Conservation (phyloP, 2,797 vertebrate species). For the Rhabdomys pumilio region DNA sequence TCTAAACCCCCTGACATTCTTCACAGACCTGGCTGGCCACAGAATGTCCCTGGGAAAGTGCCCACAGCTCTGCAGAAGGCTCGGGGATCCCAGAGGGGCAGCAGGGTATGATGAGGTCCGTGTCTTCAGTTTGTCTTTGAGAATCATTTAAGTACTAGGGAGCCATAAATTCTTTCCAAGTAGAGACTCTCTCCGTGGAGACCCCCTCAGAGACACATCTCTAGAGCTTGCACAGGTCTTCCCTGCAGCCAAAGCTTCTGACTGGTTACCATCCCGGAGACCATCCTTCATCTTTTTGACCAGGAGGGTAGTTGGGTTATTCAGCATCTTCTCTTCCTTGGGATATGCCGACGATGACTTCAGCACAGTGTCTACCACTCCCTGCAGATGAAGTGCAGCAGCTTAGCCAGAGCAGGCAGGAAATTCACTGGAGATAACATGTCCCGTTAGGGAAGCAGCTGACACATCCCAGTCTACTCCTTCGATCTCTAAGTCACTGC, state of each 20-base stretch:
- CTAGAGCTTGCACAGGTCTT: conserved; percentile 31
- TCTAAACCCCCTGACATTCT: too few relatives aligned
- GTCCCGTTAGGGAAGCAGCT: conserved; percentile 19
- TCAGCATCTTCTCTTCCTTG: conserved; percentile 27
- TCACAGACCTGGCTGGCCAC: background rate
- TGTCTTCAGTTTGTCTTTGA: background rate
- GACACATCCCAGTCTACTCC: conserved; percentile 29
- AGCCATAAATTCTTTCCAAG: conserved; percentile 8
- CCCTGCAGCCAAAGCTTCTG: background rate
- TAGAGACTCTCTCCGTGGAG: background rate
- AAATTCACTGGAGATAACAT: conserved; percentile 31
- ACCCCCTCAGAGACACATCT: background rate
- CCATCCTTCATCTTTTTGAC: conserved; percentile 57
- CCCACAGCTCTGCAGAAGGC: background rate
- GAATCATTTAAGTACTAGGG: background rate
- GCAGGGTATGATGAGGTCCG: background rate
- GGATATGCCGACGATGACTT: conserved; percentile 24
- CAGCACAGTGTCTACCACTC: background rate
- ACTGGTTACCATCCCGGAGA: conserved; percentile 21
- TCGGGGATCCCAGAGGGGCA: background rate
- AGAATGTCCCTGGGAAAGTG: conserved; percentile 45
- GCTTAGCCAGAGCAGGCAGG: conserved; percentile 34
- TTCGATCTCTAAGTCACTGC: conserved; percentile 31
- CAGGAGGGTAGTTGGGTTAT: conserved; percentile 20
- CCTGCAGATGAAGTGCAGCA: conserved; percentile 38